A percentile compares a stretch with the other conserved stretches of the same genome.
Conservation (phyloP, 2,113 vertebrate species). For the Puntigrus tetrazona region DNA sequence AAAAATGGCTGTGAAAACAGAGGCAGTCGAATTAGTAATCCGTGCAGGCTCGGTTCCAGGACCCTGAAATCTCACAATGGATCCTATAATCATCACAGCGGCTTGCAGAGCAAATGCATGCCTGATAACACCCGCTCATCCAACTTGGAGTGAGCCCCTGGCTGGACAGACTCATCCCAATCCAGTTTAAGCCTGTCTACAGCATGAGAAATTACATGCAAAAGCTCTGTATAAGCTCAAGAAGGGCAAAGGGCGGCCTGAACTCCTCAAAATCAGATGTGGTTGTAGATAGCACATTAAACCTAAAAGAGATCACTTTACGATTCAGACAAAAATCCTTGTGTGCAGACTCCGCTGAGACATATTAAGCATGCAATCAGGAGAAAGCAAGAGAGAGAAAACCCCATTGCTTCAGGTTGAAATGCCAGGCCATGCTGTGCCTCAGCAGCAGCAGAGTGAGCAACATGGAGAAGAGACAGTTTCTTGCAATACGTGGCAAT, state of each 20-base stretch:
- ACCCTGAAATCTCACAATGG: not conserved
- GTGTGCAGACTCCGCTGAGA: not conserved
- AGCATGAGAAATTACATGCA: not conserved
- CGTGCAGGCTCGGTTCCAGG: not conserved
- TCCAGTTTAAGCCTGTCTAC: not conserved
- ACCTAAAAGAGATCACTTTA: not conserved
- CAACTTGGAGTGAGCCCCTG: not conserved
- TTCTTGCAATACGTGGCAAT: not conserved
- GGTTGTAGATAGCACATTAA: not conserved
- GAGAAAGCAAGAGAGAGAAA: not conserved
- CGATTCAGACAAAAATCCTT: not conserved
- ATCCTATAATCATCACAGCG: not conserved
- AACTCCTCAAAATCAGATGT: not conserved
- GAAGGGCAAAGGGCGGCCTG: not conserved
- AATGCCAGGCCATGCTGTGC: too few relatives aligned
- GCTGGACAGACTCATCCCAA: not conserved
- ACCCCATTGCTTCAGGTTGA: too few relatives aligned
- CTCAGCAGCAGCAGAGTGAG: too few relatives aligned
- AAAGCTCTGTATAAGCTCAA: not conserved
- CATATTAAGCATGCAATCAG: not conserved
- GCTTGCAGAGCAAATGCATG: not conserved
- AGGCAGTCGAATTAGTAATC: not conserved
- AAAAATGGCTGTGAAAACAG: not conserved
- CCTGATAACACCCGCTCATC: not conserved
- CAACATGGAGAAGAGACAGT: too few relatives aligned